These are phyloP conservation scores for Champsocephalus gunnari DNA, from an alignment of 2,797 vertebrate species.

Conservation along the genomic window DNA sequence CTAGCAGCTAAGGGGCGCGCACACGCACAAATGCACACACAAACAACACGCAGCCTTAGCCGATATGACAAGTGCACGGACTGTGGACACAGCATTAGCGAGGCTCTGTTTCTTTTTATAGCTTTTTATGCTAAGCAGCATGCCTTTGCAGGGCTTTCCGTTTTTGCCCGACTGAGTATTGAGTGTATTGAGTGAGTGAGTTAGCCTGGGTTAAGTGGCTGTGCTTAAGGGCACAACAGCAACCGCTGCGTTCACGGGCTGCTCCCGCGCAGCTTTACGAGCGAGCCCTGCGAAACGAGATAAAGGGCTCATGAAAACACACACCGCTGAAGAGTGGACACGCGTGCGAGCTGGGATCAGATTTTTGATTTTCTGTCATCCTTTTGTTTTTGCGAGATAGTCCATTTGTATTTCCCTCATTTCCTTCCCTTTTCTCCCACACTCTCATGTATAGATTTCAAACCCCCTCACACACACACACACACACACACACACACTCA, in stretches of 20 bases:
- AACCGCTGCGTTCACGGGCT: constrained; percentile 74
- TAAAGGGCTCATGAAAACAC: constrained; percentile 67
- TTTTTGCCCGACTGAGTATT: constrained; percentile 79
- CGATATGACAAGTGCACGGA: constrained; percentile 68
- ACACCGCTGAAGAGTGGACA: constrained; percentile 28
- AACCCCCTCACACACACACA: constrained; percentile 21
- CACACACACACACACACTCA: neutral
- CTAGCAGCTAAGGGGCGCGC: constrained; percentile 57
- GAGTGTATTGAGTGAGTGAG: constrained; percentile 80
- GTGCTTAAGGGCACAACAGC: constrained; percentile 80
- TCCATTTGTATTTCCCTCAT: constrained; percentile 73
- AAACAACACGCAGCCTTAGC: constrained; percentile 46
- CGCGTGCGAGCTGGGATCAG: constrained; percentile 21
- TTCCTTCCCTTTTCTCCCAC: constrained; percentile 56
- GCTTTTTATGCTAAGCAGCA: constrained; percentile 76
- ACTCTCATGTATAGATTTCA: constrained; percentile 62
- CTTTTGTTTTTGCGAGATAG: constrained; percentile 72
- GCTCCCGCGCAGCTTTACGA: constrained; percentile 60
- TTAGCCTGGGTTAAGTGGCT: constrained; percentile 83
- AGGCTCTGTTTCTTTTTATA: constrained; percentile 66
- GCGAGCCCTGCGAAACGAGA: constrained; percentile 71
- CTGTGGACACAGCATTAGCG: constrained; percentile 68
- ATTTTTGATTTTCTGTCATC: constrained; percentile 78
- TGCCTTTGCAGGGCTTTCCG: constrained; percentile 65
- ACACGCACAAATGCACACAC: constrained; percentile 15